phyloP scores from a whole-genome alignment of 2,888 invertebrate genomes.

The Pandemis heparana region DNA sequence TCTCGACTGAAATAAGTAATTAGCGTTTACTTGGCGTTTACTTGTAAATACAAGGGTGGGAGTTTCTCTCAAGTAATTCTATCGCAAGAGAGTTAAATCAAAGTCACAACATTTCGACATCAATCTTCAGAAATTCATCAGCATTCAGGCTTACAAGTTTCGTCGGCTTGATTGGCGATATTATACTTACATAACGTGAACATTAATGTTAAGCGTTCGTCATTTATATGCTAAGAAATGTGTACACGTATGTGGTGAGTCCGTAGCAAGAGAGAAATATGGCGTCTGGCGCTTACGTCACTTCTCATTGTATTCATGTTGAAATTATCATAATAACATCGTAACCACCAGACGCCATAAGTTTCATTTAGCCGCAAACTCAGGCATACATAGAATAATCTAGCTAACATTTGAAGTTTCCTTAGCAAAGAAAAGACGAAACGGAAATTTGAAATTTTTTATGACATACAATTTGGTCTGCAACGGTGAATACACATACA shows the following conservation, averaged over 20 bases:
- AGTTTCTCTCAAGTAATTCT: slow-evolving; percentile 3
- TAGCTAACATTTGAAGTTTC: slow-evolving; percentile 34
- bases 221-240: slow-evolving; percentile 22
- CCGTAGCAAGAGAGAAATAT: neutral
- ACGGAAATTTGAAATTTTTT: slow-evolving; percentile 25
- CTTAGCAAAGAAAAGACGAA: slow-evolving; percentile 28
- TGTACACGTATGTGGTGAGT: neutral
- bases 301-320: neutral
- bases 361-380: neutral
- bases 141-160: slow-evolving; percentile 19
- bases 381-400: slow-evolving; percentile 6
- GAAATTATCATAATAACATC: neutral
- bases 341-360: neutral
- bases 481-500: neutral
- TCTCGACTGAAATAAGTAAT: neutral
- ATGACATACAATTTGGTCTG: slow-evolving; percentile 11
- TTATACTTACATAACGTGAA: slow-evolving; percentile 25
- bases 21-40: neutral
- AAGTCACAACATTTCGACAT: slow-evolving; percentile 32
- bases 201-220: slow-evolving; percentile 32
- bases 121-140: slow-evolving; percentile 22
- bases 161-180: slow-evolving; percentile 9
- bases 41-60: neutral
- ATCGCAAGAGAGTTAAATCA: slow-evolving; percentile 5
- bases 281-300: slow-evolving; percentile 2